phyloP scores from a whole-genome alignment of 2,888 invertebrate species.

The Patella ulyssiponensis region DNA sequence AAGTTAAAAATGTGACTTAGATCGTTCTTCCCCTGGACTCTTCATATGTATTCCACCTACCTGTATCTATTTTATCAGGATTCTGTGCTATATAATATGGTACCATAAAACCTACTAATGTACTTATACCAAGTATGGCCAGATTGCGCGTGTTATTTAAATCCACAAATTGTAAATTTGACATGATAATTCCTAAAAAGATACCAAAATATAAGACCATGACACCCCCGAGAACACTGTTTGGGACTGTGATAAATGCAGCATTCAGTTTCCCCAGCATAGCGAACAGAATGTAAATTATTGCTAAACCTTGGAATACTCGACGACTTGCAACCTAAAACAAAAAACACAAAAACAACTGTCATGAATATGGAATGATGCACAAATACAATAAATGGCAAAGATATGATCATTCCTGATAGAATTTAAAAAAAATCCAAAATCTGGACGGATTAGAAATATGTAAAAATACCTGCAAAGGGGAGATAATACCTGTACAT shows the following conservation, averaged over 20 bases:
- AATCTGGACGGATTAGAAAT: no score
- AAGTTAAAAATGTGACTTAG: no score
- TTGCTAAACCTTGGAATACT: conserved; percentile 70
- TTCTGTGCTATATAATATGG: conserved; percentile 51
- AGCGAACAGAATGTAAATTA: conserved; percentile 69
- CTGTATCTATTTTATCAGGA: conserved; percentile 51
- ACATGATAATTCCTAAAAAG: conserved; percentile 54
- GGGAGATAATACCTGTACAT: no score
- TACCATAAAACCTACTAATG: conserved; percentile 83
- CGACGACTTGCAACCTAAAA: conserved; percentile 70
- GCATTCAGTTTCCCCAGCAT: conserved; percentile 72
- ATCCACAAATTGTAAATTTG: conserved; percentile 75
- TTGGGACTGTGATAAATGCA: conserved; percentile 72
- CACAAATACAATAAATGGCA: no score
- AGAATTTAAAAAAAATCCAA: no score
- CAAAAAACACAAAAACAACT: background rate
- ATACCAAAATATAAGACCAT: conserved; percentile 54
- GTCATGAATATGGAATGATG: no score
- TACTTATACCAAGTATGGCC: conserved; percentile 83
- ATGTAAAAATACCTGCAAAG: no score
- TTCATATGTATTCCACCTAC: no score
- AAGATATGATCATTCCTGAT: no score
- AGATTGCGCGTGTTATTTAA: conserved; percentile 84
- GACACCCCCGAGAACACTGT: conserved; percentile 71
- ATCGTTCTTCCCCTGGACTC: no score